Evolutionary conservation across 1,140 invertebrate genomes (phyloP), one percentile per base, ranked within the genome.

Genomic region (Lordiphosa mommai): DNA sequence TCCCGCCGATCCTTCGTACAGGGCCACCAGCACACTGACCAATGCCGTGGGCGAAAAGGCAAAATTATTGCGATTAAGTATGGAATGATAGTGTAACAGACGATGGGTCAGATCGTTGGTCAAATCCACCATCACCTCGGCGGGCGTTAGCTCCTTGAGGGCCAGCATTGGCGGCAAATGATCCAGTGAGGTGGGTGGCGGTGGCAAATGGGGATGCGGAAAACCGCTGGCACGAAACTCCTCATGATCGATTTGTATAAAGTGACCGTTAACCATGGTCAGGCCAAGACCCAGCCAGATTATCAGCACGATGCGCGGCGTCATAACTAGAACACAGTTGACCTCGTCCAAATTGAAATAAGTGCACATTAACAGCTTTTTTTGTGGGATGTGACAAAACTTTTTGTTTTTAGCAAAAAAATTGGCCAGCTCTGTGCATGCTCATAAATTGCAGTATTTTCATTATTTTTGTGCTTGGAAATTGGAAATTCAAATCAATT

Each of bases 31-130:
- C 6, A 96, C 94, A 64, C 94, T 94, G 66, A 93, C 92, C 48
- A 94, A 86, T 0, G 94, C 94, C 27, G 95, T 94, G 2, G 95
- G 94, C 1, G 94, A 96, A 86, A 95, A 94, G 4, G 94, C 95
- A n/a, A 95, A 93, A 74, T 96, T 96, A 73, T 95, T 94, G n/a
- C 92, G 91, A 72, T 93, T 91, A 56, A 91, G 89, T 74, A 91
- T 91, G 51, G 91, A 91, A 73, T 92, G 92, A 88, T 93, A 93
- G 51, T 92, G 91, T 0, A 95, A 90, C 50, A 95, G 91, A 71
- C 91, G 92, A 44, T 94, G 89, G 49, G 93, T 94, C 16, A 95
- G 91, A 76, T 92, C 91, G 72, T 95, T 95, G 12, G 94, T 92
- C n/a, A 94, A 90, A 71, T 95, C 94, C 9, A 94, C 93, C 93